phyloP scores from a whole-genome alignment of 2,797 vertebrate genomes.

The Glossophaga mutica region DNA sequence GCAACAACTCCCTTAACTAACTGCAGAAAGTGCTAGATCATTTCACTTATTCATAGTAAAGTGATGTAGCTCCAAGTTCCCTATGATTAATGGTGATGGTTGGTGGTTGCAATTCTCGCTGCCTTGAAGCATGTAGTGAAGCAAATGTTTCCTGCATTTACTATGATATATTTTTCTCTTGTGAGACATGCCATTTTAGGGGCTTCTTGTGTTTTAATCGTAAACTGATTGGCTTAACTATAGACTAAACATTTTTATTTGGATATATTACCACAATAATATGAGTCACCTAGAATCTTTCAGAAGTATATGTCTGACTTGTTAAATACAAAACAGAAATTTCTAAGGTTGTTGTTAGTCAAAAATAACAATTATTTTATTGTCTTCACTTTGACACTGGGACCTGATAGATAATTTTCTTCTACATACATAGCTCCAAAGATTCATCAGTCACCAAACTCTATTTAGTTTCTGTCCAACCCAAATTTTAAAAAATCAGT shows the following conservation, averaged over 20 bases:
- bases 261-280: neutral
- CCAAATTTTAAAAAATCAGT: slow-evolving; percentile 19
- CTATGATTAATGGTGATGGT: slow-evolving; percentile 28
- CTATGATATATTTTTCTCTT: slow-evolving; percentile 57
- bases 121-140: slow-evolving; percentile 28
- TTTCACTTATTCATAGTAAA: slow-evolving; percentile 55
- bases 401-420: slow-evolving; percentile 49
- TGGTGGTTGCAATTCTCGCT: slow-evolving; percentile 41
- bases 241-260: slow-evolving; percentile 44
- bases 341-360: slow-evolving; percentile 27
- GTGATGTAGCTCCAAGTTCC: neutral
- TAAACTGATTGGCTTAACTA: slow-evolving; percentile 23
- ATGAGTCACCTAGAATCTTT: slow-evolving; percentile 14
- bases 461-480: slow-evolving; percentile 47
- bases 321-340: slow-evolving; percentile 40
- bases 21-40: slow-evolving; percentile 11
- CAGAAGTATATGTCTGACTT: slow-evolving; percentile 12
- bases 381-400: slow-evolving; percentile 33
- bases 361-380: slow-evolving; percentile 56
- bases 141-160: slow-evolving; percentile 49
- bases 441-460: slow-evolving; percentile 47
- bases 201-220: neutral
- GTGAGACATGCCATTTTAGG: neutral
- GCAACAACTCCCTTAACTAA: slow-evolving; percentile 2
- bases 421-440: slow-evolving; percentile 34